Base-by-base conservation (phyloP, 2,113 vertebrate genomes). In the Vulpes vulpes region DNA sequence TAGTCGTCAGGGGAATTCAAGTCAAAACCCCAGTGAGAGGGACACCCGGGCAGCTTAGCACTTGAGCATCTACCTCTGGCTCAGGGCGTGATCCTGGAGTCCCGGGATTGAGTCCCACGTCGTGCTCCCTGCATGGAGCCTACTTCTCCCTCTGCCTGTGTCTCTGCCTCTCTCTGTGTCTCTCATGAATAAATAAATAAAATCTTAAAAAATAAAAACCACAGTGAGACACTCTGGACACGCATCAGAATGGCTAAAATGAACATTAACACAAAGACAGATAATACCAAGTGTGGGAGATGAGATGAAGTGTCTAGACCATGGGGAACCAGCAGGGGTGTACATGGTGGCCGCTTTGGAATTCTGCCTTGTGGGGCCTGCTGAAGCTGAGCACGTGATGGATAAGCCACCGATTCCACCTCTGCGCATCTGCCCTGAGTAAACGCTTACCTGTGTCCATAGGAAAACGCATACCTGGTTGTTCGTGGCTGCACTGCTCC, bases 401-500 rank as follows among this genome's bases (percentile, higher is more conserved):
- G 43, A 43, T 43, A 43, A 43, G 3, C 59, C 27, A 14, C 53
- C 2, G 4, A 23, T 10, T 32, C 59, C 5, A 9, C 27, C 65
- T 59, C 20, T 0, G 0, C 1, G 2, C 2, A 6, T 19, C 17
- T 14, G 1, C 35, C 20, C 15, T 20, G 12, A 0, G 0, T 12
- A 14, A 11, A 20, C 1, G n/a, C 20, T 95, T 12, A 1, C 5
- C 3, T 12, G 2, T 25, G 11, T 38, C 30, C 22, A 7, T 3
- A 19, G 32, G 51, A 20, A 30, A 43, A n/a, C 55, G n/a, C 5
- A 1, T 11, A 0, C 49, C 1, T 6, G 11, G 19, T 0, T 5
- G 1, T 8, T 32, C 5, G 0, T 11, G 12, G 43, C 11, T 8
- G 16, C 32, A 5, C 23, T 2, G 0, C 0, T 4, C 30, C 11